These are phyloP conservation scores for Calliopum simillimum DNA, from an alignment of 2,888 invertebrate genomes.

Conservation along the genomic window DNA sequence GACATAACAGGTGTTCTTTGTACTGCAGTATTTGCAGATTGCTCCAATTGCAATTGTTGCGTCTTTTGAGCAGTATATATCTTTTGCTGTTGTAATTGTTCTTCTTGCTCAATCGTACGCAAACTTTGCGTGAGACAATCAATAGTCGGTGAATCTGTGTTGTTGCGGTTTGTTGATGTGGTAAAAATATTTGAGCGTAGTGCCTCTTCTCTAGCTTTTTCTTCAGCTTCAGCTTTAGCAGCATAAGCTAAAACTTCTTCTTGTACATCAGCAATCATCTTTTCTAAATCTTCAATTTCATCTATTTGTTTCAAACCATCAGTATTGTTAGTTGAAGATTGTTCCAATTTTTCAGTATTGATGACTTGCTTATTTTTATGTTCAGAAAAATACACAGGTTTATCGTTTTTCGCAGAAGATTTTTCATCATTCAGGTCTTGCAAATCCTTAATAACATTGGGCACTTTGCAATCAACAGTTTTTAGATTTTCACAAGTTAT, in stretches of 20 bases:
- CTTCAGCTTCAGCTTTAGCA: slow-evolving; percentile 38
- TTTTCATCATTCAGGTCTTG: slow-evolving; percentile 2
- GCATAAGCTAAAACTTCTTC: slow-evolving; percentile 42
- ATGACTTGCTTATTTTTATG: background rate
- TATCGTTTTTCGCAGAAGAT: background rate
- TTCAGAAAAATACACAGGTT: too few species aligned
- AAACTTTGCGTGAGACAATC: slow-evolving; percentile 47
- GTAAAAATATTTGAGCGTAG: slow-evolving; percentile 45
- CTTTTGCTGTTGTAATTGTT: slow-evolving; percentile 20
- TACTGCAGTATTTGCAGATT: slow-evolving; percentile 12
- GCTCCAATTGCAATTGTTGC: background rate
- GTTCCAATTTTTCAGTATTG: too few species aligned
- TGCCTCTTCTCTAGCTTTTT: slow-evolving; percentile 24
- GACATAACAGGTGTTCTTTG: slow-evolving; percentile 43
- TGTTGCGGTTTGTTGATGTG: slow-evolving; percentile 41
- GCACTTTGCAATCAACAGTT: background rate
- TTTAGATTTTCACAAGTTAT: background rate
- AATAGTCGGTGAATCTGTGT: slow-evolving; percentile 44
- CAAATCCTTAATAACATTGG: background rate
- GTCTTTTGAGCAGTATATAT: background rate
- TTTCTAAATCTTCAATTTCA: background rate
- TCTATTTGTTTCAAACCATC: background rate
- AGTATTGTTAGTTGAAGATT: too few species aligned
- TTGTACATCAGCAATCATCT: slow-evolving; percentile 32
- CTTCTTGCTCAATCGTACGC: slow-evolving; percentile 42